phyloP scores from a whole-genome alignment of 2,113 vertebrate species.

The Phycodurus eques region DNA sequence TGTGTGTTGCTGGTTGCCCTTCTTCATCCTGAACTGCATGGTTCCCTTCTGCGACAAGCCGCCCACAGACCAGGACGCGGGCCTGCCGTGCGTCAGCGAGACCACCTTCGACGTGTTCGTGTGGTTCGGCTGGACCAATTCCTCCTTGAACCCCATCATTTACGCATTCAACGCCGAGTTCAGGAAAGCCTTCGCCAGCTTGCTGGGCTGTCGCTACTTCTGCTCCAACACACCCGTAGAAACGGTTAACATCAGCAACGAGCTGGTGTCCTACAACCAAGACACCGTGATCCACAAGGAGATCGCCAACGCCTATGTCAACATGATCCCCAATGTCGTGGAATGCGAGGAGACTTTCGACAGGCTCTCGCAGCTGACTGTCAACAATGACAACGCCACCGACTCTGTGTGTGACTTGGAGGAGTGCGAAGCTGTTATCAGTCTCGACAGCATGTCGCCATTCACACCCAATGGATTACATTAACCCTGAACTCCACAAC shows the following conservation, averaged over 20 bases:
- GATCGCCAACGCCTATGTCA: slow-evolving; percentile 78
- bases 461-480: slow-evolving; percentile 84
- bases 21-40: slow-evolving; percentile 92
- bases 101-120: slow-evolving; percentile 93
- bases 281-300: slow-evolving; percentile 84
- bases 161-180: slow-evolving; percentile 97
- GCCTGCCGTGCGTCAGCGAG: slow-evolving; percentile 89
- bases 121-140: slow-evolving; percentile 98
- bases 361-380: slow-evolving; percentile 78
- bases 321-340: slow-evolving; percentile 85
- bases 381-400: slow-evolving; percentile 72
- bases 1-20: slow-evolving; percentile 94
- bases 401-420: slow-evolving; percentile 82
- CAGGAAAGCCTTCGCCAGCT: slow-evolving; percentile 85
- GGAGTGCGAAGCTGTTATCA: slow-evolving; percentile 82
- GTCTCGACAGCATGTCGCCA: slow-evolving; percentile 79
- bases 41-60: slow-evolving; percentile 86
- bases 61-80: slow-evolving; percentile 59
- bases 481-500: slow-evolving; percentile 48
- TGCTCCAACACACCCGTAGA: slow-evolving; percentile 82
- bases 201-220: slow-evolving; percentile 82
- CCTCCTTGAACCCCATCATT: slow-evolving; percentile 90
- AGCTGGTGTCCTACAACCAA: slow-evolving; percentile 88
- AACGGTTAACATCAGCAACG: slow-evolving; percentile 88
- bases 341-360: slow-evolving; percentile 79